These are phyloP conservation scores for Leptonema lineaticorne DNA, from an alignment of 1,140 invertebrate species.

Conservation along the genomic window DNA sequence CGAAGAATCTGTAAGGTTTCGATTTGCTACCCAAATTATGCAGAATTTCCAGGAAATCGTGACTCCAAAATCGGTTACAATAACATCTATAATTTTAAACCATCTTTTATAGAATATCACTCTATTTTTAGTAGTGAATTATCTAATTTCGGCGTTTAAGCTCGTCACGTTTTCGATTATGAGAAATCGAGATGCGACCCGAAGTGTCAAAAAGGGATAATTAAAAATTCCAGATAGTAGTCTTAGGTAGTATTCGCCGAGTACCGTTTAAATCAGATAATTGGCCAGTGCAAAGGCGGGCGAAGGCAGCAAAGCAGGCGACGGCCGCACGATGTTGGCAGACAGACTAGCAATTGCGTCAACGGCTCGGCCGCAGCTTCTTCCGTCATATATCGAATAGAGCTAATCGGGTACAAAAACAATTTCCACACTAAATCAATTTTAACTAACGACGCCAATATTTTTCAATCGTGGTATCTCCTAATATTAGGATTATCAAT, in stretches of 20 bases:
- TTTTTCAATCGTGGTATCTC: constrained; percentile 22
- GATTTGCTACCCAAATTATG: constrained; percentile 40
- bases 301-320: constrained; percentile 47
- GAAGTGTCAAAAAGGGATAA: constrained; percentile 9
- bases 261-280: constrained; percentile 36
- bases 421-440: constrained; percentile 60
- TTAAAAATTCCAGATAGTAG: constrained; percentile 27
- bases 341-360: constrained; percentile 12
- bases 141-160: constrained; percentile 18
- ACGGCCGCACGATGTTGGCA: constrained; percentile 46
- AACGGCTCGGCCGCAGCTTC: constrained; percentile 43
- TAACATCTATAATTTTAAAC: constrained; percentile 15
- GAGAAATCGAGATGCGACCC: neutral
- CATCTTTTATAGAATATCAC: neutral
- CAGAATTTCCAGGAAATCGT: constrained; percentile 31
- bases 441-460: constrained; percentile 46
- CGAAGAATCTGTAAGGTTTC: constrained; percentile 39
- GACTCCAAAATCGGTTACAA: constrained; percentile 34
- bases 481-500: constrained; percentile 9
- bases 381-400: constrained; percentile 42
- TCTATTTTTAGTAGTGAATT: neutral
- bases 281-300: constrained; percentile 27
- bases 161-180: neutral
- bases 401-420: constrained; percentile 57
- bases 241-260: constrained; percentile 40